phyloP scores from a whole-genome alignment of 2,797 vertebrate genomes.

The Aplochiton taeniatus region DNA sequence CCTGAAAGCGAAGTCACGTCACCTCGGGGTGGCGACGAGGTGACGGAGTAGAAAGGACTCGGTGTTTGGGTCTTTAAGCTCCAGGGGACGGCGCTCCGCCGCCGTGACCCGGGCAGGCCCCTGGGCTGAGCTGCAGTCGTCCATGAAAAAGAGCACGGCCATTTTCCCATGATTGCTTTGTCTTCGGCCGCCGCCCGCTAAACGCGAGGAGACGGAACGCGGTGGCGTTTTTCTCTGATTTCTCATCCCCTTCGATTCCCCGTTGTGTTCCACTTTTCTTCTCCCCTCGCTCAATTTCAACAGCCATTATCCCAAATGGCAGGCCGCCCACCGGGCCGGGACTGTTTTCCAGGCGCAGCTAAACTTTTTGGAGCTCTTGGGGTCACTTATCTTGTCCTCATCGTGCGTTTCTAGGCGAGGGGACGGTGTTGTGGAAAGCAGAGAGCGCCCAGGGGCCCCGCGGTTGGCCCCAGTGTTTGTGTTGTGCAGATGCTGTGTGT shows the following conservation, averaged over 20 bases:
- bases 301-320: slow-evolving; percentile 19
- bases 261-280: no score
- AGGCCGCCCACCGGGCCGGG: neutral
- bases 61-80: slow-evolving; percentile 22
- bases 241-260: neutral
- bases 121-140: slow-evolving; percentile 21
- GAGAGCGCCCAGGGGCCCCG: no score
- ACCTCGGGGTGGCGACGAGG: no score
- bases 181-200: slow-evolving; percentile 42
- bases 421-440: neutral
- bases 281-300: slow-evolving; percentile 14
- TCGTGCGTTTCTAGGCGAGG: slow-evolving; percentile 23
- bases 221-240: slow-evolving; percentile 14
- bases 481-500: slow-evolving; percentile 4
- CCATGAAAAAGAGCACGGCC: slow-evolving; percentile 29
- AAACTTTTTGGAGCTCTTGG: slow-evolving; percentile 10
- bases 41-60: no score
- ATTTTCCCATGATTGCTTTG: slow-evolving; percentile 30
- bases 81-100: neutral
- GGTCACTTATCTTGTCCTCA: slow-evolving; percentile 25
- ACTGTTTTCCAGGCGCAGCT: neutral
- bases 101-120: slow-evolving; percentile 19
- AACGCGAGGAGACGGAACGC: slow-evolving; percentile 13
- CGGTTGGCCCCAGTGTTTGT: slow-evolving; percentile 22
- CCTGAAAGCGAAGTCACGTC: no score